Conservation (phyloP, 35 echinoderm and acorn worm genomes). For the Apostichopus parvimensis region DNA sequence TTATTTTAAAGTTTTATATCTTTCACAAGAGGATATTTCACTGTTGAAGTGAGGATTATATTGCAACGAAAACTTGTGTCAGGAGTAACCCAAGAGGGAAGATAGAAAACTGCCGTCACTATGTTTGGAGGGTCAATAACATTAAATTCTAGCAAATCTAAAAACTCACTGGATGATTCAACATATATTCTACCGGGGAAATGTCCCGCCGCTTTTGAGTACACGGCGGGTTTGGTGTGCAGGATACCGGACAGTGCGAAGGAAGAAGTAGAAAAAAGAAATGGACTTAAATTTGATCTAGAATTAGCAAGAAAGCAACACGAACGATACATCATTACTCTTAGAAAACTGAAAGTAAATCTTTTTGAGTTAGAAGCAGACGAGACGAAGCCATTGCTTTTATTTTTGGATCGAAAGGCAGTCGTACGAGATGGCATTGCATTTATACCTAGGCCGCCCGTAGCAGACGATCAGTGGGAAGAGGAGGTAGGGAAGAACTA, state of each 20-base stretch:
- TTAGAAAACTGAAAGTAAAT: conserved; percentile 92
- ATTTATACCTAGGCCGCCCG: conserved; percentile 66
- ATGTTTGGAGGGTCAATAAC: conserved; percentile 65
- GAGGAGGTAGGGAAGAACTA: conserved; percentile 59
- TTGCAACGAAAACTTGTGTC: neutral
- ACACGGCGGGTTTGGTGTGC: conserved; percentile 74
- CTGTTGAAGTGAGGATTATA: neutral
- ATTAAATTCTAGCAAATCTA: conserved; percentile 57
- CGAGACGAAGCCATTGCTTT: conserved; percentile 70
- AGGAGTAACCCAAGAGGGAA: conserved; percentile 10
- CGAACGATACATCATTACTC: conserved; percentile 86
- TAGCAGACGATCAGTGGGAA: conserved; percentile 53
- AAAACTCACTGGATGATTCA: conserved; percentile 48
- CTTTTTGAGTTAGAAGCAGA: conserved; percentile 81
- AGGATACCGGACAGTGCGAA: conserved; percentile 88
- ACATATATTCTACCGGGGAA: conserved; percentile 33
- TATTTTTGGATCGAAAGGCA: conserved; percentile 74
- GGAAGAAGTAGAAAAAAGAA: conserved; percentile 52
- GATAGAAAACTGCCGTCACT: neutral
- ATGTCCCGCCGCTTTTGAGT: conserved; percentile 59
- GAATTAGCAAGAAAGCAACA: conserved; percentile 83
- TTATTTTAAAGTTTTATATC: neutral
- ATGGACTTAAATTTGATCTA: conserved; percentile 71
- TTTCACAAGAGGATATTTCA: neutral
- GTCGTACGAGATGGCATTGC: conserved; percentile 82